Evolutionary conservation across 2,888 invertebrate genomes (phyloP).

Genomic region (Anoplius nigerrimus): DNA sequence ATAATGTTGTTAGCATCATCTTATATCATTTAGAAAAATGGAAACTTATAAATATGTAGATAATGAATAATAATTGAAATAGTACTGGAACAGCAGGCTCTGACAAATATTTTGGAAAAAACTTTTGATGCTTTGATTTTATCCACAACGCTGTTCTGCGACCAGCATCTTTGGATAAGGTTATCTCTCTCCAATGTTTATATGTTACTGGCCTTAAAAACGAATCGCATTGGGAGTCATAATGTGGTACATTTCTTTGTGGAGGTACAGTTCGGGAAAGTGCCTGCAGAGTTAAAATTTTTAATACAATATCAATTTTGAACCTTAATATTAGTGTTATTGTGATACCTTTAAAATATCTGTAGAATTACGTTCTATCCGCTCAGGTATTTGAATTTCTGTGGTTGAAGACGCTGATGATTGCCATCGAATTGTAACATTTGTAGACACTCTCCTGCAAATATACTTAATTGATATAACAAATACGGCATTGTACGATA

Average conservation of each 20-base stretch:
- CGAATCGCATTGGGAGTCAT: slow-evolving; percentile 95
- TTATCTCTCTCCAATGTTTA: slow-evolving; percentile 82
- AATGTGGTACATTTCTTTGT: slow-evolving; percentile 89
- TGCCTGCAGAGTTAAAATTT: slow-evolving; percentile 74
- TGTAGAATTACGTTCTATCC: slow-evolving; percentile 86
- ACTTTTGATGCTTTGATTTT: slow-evolving; percentile 82
- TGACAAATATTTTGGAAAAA: slow-evolving; percentile 81
- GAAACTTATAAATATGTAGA: background rate
- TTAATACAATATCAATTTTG: background rate
- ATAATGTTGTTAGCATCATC: slow-evolving; percentile 29
- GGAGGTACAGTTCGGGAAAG: slow-evolving; percentile 86
- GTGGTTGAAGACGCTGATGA: slow-evolving; percentile 22
- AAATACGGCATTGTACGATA: too few relatives aligned
- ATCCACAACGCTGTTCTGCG: slow-evolving; percentile 92
- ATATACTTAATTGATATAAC: background rate
- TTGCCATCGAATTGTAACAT: slow-evolving; percentile 18
- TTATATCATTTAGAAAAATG: background rate
- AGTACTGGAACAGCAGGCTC: slow-evolving; percentile 80
- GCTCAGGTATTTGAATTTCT: slow-evolving; percentile 80
- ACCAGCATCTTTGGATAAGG: slow-evolving; percentile 90
- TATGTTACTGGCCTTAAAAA: slow-evolving; percentile 87
- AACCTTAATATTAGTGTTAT: slow-evolving; percentile 3
- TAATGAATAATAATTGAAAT: slow-evolving; percentile 7
- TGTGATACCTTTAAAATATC: slow-evolving; percentile 82
- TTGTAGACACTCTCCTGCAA: slow-evolving; percentile 20